A percentile compares a stretch with the other conserved stretches of the same genome.
Conservation (phyloP, 2,888 invertebrate species). For the Callyntrura sp. region DNA sequence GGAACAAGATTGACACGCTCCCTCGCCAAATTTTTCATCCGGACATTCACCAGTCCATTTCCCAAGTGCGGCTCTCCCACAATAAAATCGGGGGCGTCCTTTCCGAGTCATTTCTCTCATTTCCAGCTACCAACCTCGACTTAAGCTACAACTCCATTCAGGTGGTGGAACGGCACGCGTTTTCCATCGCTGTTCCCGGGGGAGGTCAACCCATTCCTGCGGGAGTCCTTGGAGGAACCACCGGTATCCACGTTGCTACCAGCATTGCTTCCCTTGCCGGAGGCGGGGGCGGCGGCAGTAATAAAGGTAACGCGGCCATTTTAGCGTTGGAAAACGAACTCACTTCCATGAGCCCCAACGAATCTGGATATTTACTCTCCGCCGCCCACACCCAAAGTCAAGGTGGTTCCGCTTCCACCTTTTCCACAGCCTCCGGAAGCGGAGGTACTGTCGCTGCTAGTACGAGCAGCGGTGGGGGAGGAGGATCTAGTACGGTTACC, state of each 20-base stretch:
- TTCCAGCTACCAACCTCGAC: conserved; percentile 83
- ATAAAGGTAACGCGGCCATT: conserved; percentile 71
- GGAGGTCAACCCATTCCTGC: conserved; percentile 67
- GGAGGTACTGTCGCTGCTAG: conserved; percentile 84
- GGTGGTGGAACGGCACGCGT: conserved; percentile 89
- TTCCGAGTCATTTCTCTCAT: conserved; percentile 82
- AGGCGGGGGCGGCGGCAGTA: conserved; percentile 17
- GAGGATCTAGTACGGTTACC: conserved; percentile 50
- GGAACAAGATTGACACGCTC: conserved; percentile 91
- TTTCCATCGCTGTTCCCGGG: conserved; percentile 85
- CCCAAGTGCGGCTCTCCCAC: conserved; percentile 91
- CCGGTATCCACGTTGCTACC: conserved; percentile 47
- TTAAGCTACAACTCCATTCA: conserved; percentile 90
- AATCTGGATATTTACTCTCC: conserved; percentile 58
- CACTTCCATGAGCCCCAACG: conserved; percentile 76
- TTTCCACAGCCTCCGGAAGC: conserved; percentile 87
- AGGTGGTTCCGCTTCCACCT: conserved; percentile 87
- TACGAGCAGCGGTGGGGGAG: not conserved
- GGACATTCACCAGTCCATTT: conserved; percentile 90
- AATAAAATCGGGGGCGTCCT: conserved; percentile 80
- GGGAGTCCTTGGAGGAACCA: conserved; percentile 55
- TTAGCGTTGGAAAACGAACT: conserved; percentile 72
- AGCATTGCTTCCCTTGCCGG: conserved; percentile 20
- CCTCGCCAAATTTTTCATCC: conserved; percentile 90
- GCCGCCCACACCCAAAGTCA: conserved; percentile 58